Base-by-base conservation (phyloP, 2,888 invertebrate genomes). In the Caenorhabditis sp. region DNA sequence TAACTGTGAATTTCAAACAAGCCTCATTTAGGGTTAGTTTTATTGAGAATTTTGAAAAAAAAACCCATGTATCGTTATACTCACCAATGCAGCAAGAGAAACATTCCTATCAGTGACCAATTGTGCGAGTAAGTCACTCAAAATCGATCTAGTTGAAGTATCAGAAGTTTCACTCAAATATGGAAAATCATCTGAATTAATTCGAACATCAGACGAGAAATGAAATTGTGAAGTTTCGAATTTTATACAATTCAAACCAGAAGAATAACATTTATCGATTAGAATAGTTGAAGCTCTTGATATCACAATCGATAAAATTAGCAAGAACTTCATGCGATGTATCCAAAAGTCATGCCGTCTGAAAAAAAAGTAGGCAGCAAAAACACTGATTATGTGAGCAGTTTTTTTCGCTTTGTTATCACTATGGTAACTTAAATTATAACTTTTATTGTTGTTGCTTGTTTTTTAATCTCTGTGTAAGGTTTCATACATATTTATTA, bases 51-150 rank as follows among this genome's bases (percentile, higher is more conserved):
- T 54, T 55, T 1, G 37, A 31, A n/a, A 4, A 50, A 53, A 53
- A 53, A 23, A 23, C 2, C 24, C 12, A 53, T n/a, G n/a, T n/a
- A n/a, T n/a, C n/a, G n/a, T n/a, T n/a, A n/a, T 3, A 53, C 23
- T 21, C 21, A 72, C 72, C 67, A 72, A 43, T 24, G 72, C 72
- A 27, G 64, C 72, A 54, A 72, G 49, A 49, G 64, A 50, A 54
- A 62, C 62, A 71, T 65, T 70, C 58, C 66, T 58, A 66, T 71
- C 63, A 53, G 60, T 59, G 58, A 59, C 60, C 66, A 71, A 66
- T 61, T 71, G 63, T 55, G 63, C 65, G 37, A 71, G 54, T 27
- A 71, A 66, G 54, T 71, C 66, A 43, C 62, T 66, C 63, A 67
- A 65, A 58, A 60, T 62, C 60, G 62, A 50, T 53, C 66, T 65